phyloP scores from a whole-genome alignment of 2,113 vertebrate species.

The Campylomormyrus numenius region DNA sequence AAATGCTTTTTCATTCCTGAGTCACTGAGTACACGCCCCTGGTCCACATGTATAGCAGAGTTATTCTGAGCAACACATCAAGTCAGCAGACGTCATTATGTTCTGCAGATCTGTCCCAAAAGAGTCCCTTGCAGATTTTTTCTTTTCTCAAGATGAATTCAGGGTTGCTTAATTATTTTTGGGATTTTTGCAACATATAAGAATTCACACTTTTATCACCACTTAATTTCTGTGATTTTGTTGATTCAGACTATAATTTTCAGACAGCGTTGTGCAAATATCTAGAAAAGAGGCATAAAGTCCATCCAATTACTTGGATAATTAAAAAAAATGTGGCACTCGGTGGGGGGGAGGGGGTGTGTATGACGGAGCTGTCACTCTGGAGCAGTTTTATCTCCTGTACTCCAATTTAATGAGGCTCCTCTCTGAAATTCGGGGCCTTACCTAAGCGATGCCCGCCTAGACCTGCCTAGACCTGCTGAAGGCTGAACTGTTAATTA shows the following conservation, averaged over 20 bases:
- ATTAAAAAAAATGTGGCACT: conserved; percentile 28
- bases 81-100: neutral
- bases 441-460: conserved; percentile 2
- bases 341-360: neutral
- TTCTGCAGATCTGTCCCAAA: neutral
- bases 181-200: neutral
- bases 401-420: conserved; percentile 17
- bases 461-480: neutral
- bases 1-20: neutral
- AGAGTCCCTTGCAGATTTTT: neutral
- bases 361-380: neutral
- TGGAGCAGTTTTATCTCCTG: neutral
- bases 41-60: neutral
- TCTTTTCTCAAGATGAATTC: neutral
- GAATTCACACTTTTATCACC: neutral
- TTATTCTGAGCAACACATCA: neutral
- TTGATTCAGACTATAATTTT: neutral
- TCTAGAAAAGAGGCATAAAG: conserved; percentile 13
- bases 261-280: neutral
- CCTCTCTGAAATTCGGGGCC: conserved; percentile 9
- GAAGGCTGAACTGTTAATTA: conserved; percentile 5
- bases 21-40: neutral
- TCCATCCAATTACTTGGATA: conserved; percentile 28
- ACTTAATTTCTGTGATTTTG: neutral
- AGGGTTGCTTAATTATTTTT: conserved; percentile 2